A percentile compares a stretch with the other conserved stretches of the same genome.
Conservation (phyloP, 2,797 vertebrate genomes). For the Spea hammondii region DNA sequence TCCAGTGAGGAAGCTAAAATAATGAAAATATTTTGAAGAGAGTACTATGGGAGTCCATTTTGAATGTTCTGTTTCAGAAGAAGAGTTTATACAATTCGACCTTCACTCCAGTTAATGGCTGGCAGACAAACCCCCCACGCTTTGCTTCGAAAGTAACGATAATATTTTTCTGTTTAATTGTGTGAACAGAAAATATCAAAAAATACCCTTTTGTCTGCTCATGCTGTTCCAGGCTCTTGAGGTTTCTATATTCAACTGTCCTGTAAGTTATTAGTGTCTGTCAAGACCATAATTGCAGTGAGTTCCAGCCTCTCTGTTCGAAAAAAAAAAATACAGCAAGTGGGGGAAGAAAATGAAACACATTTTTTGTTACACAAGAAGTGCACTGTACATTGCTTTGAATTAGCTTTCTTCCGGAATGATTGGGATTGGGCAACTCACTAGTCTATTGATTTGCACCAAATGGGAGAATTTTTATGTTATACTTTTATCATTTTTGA, state of each 20-base stretch:
- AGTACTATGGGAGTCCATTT: background rate
- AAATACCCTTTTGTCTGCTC: constrained; percentile 47
- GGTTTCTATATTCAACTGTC: constrained; percentile 54
- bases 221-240: constrained; percentile 51
- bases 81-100: background rate
- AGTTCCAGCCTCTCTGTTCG: constrained; percentile 40
- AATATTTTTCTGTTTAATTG: constrained; percentile 49
- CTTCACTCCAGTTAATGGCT: constrained; percentile 26
- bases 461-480: constrained; percentile 7
- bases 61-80: background rate
- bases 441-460: constrained; percentile 9
- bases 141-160: constrained; percentile 25
- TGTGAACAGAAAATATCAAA: constrained; percentile 47
- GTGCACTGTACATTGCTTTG: constrained; percentile 31
- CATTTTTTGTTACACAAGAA: constrained; percentile 41
- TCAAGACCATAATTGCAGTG: constrained; percentile 55
- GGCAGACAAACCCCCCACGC: constrained; percentile 22
- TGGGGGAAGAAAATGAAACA: constrained; percentile 44
- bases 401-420: constrained; percentile 42
- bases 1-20: background rate
- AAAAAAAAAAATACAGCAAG: constrained; percentile 54
- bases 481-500: constrained; percentile 6
- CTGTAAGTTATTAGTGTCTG: constrained; percentile 51
- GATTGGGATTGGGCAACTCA: constrained; percentile 47
- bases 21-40: background rate